phyloP scores from a whole-genome alignment of 2,113 vertebrate genomes.

The Tetrax tetrax region DNA sequence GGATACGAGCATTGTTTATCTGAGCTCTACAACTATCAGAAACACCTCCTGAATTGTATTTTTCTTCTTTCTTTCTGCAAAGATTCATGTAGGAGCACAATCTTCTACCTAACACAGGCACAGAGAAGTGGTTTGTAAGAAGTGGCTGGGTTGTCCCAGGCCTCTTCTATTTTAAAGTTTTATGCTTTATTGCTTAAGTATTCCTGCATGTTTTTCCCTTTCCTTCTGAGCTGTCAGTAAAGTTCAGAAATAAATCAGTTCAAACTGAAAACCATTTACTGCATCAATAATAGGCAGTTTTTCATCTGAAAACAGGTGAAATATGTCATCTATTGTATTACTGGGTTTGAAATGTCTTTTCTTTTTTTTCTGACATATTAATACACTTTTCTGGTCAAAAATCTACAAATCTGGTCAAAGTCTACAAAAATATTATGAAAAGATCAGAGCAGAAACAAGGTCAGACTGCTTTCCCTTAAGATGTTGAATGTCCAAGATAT shows the following conservation, averaged over 20 bases:
- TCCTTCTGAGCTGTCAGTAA: neutral
- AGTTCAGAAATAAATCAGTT: neutral
- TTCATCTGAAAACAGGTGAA: neutral
- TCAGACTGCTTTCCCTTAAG: neutral
- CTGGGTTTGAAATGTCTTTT: neutral
- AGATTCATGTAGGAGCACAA: neutral
- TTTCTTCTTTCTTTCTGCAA: neutral
- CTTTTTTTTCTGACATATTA: neutral
- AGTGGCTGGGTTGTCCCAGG: neutral
- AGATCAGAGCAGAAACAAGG: neutral
- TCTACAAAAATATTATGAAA: neutral
- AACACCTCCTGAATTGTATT: neutral
- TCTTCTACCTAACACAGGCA: neutral
- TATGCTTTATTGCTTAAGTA: neutral
- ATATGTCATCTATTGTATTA: neutral
- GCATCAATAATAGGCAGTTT: neutral
- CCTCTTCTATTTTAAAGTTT: neutral
- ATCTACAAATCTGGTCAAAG: neutral
- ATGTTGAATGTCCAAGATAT: neutral
- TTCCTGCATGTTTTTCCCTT: neutral
- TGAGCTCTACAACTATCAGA: neutral
- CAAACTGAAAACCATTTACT: neutral
- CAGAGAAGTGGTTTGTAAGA: neutral
- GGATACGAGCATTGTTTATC: neutral
- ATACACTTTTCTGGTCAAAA: neutral